Evolutionary conservation across 2,888 invertebrate genomes (phyloP), one percentile per base, ranked within the genome.

Genomic region (Aphidoletes aphidimyza): DNA sequence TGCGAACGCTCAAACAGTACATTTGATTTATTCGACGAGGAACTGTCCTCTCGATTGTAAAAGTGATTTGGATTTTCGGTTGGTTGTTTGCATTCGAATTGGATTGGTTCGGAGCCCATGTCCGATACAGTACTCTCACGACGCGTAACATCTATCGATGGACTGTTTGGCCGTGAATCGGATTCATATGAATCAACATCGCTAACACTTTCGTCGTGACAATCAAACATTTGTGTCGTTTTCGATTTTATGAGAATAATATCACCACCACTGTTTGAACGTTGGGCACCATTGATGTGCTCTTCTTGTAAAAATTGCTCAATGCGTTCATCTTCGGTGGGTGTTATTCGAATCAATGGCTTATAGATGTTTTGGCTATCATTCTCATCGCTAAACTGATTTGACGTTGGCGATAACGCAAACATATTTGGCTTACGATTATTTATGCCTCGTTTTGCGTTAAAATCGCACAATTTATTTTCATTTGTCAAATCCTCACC

Each of bases 1-100:
- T 36, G 36, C 14, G 59, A 59, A 84, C 84, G 84, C 8, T 54
- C 54, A 59, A 17, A 59, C 2, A 54, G 22, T 0, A 54, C 22
- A 83, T 83, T 83, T 83, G 83, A 83, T 42, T 42, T 45, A 26
- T 39, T 83, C 45, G 83, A 83, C 19, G 42, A 22, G 3, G 17
- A 83, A 42, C 83, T 83, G 14, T 42, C 45, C 30, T 83, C 83
- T 26, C 83, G 45, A 17, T 30, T 45, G 45, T 83, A 26, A 42
- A 22, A 83, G n/a, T 6, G n/a, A 39, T 22, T 37, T 83, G 83
- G 83, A 39, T 39, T 22, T n/a, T 22, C 5, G n/a, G 83, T 69
- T 26, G 69, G n/a, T 69, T 69, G 30, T 69, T 69, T 69, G 34
- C 34, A 69, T 69, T 69, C 69, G 30, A 69, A 69, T 30, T 69